A percentile compares a stretch with the other conserved stretches of the same genome.
These are phyloP conservation scores for Chunga burmeisteri DNA, from an alignment of 2,113 vertebrate genomes.

Conservation along the genomic window DNA sequence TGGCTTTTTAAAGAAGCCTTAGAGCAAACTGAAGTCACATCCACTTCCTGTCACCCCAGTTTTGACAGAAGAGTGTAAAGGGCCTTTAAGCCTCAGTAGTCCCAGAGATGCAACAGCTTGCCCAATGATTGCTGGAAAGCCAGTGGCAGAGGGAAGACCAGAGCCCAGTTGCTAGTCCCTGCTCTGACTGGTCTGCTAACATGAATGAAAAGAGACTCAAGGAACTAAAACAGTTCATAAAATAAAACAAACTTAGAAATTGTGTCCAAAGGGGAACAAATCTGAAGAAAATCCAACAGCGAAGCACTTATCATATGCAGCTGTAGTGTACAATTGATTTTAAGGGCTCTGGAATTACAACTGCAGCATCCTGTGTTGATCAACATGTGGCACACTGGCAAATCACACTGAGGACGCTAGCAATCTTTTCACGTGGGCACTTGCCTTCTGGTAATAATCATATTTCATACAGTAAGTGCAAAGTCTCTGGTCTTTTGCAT, in stretches of 20 bases:
- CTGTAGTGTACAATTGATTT: background rate
- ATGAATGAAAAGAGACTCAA: background rate
- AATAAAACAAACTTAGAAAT: background rate
- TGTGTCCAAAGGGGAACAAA: background rate
- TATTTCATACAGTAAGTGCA: background rate
- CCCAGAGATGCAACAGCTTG: background rate
- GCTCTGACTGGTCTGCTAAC: background rate
- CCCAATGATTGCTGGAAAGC: background rate
- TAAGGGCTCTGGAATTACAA: background rate
- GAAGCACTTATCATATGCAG: background rate
- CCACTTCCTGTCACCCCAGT: background rate
- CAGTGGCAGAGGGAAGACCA: background rate
- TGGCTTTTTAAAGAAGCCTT: background rate
- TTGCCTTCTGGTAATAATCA: background rate
- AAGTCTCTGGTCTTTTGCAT: background rate
- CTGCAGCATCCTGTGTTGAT: background rate
- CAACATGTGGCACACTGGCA: accelerated
- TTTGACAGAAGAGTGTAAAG: background rate
- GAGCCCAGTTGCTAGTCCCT: background rate
- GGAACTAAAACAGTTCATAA: background rate
- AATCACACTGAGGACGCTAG: background rate
- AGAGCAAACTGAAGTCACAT: background rate
- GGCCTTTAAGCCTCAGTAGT: background rate
- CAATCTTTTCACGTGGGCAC: too few relatives aligned
- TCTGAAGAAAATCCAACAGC: background rate